These are phyloP conservation scores for Centruroides sculpturatus DNA, from an alignment of 1,140 invertebrate species.

Conservation along the genomic window DNA sequence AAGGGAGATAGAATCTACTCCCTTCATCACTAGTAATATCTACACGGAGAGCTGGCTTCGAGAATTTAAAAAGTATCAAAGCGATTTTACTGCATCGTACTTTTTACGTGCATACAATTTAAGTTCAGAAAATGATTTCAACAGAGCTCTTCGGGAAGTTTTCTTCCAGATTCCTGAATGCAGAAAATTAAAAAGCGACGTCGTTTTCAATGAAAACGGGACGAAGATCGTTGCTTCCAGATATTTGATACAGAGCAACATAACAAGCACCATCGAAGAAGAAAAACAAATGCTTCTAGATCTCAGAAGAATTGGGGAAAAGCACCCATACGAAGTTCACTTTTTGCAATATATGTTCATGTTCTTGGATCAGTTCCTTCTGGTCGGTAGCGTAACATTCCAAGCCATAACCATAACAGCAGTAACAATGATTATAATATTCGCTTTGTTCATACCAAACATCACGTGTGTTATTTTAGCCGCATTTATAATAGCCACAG, in stretches of 20 bases:
- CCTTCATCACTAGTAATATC: constrained; percentile 50
- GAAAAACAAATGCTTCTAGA: constrained; percentile 79
- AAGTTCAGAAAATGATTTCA: constrained; percentile 53
- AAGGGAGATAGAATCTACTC: constrained; percentile 57
- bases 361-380: constrained; percentile 86
- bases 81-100: constrained; percentile 39
- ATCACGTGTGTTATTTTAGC: constrained; percentile 85
- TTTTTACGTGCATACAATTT: constrained; percentile 48
- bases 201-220: constrained; percentile 59
- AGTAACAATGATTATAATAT: constrained; percentile 85
- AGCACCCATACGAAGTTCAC: constrained; percentile 73
- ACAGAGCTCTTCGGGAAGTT: constrained; percentile 53
- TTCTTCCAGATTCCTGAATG: constrained; percentile 15
- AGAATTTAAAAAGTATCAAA: constrained; percentile 61
- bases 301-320: constrained; percentile 55
- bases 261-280: constrained; percentile 73
- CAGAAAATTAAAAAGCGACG: constrained; percentile 60
- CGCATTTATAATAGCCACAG: constrained; percentile 84
- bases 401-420: constrained; percentile 85
- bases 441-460: constrained; percentile 89
- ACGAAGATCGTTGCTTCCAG: constrained; percentile 65
- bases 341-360: constrained; percentile 69
- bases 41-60: constrained; percentile 85
- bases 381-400: constrained; percentile 77
- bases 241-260: constrained; percentile 74